Evolutionary conservation across 2,113 vertebrate genomes (phyloP), one percentile per base, ranked within the genome.

Genomic region (Xyliphius kryptos): DNA sequence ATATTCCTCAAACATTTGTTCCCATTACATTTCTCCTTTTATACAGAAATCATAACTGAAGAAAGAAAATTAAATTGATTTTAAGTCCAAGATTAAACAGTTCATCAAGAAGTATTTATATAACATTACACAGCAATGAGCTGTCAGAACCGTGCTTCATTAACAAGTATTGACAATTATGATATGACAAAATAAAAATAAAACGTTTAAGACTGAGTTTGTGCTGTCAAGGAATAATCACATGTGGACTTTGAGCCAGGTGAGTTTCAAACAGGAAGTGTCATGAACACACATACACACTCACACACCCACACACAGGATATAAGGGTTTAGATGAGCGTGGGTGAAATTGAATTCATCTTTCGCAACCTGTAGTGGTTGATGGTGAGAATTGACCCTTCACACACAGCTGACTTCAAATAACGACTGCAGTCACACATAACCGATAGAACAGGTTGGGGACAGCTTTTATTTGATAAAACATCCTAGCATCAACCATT

Each of bases 341-440:
- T 62, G 47, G 63, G 63, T 17, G 63, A 66, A 37, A 26, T 67
- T 57, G 43, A 67, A 67, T 49, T 61, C 66, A 61, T 50, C 63
- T 49, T 59, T 51, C 40, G 61, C 61, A 73, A 69, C 56, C 37
- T 9, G 44, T 32, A 51, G 48, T 56, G 41, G 50, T 19, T 68
- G 61, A 53, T 68, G 51, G 56, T 73, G 61, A 68, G 61, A 56
- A 53, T 56, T 47, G 56, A 69, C 66, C 56, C 56, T 51, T 65
- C 47, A 68, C 50, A 55, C 61, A 63, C 66, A n/a, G n/a, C n/a
- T n/a, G n/a, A n/a, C n/a, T n/a, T n/a, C n/a, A 9, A 65, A 56
- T 22, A 32, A 43, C 52, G 50, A 59, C 48, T 63, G 6, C 64
- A 11, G 17, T 49, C n/a, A 32, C 36, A 68, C 44, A 49, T 68